phyloP scores from a whole-genome alignment of 2,888 invertebrate species.

The Erynnis tages region DNA sequence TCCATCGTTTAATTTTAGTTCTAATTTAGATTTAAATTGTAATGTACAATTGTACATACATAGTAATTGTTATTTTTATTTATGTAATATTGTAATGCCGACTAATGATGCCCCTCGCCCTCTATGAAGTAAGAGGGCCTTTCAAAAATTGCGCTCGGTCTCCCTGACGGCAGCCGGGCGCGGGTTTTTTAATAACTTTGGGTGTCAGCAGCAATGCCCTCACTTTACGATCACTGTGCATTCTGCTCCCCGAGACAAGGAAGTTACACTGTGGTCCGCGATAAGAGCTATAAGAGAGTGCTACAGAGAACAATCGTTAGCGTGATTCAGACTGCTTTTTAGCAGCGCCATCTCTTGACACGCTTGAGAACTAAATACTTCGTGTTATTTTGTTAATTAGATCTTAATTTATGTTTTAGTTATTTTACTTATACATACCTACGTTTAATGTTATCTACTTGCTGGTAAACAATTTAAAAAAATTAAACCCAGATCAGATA shows the following conservation, averaged over 20 bases:
- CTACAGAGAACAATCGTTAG: slow-evolving; percentile 37
- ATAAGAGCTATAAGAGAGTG: slow-evolving; percentile 16
- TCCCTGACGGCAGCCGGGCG: slow-evolving; percentile 79
- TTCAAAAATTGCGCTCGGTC: slow-evolving; percentile 90
- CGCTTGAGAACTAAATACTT: no score
- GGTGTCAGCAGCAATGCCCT: slow-evolving; percentile 93
- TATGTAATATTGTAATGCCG: background rate
- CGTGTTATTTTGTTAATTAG: no score
- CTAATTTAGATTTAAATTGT: no score
- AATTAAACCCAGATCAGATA: no score
- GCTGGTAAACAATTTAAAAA: no score
- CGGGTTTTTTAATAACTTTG: slow-evolving; percentile 73
- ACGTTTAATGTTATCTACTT: no score
- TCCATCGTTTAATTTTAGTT: no score
- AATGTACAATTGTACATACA: background rate
- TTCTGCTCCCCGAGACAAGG: slow-evolving; percentile 95
- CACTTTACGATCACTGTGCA: slow-evolving; percentile 93
- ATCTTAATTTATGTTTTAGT: no score
- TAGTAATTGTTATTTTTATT: background rate
- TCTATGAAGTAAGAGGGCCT: slow-evolving; percentile 86
- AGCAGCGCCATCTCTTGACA: slow-evolving; percentile 59
- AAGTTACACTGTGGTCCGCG: slow-evolving; percentile 53
- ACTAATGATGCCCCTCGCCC: slow-evolving; percentile 49
- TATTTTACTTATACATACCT: no score
- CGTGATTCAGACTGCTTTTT: slow-evolving; percentile 50